Base-by-base conservation (phyloP, 92 coral and sea anemone species). In the Heliopora coerulea region DNA sequence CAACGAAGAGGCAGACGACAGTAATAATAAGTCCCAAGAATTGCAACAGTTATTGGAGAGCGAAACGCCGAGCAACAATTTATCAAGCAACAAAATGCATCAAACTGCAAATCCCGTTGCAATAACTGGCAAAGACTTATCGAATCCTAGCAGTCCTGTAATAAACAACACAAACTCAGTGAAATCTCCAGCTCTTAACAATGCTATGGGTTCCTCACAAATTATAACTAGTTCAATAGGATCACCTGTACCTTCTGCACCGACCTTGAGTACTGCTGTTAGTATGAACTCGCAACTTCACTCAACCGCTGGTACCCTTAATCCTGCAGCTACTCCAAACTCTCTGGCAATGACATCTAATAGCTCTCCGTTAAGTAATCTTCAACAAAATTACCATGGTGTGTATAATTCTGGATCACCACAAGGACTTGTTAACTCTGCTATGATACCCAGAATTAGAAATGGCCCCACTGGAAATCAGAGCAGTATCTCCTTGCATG, bases 21-120 rank as follows among this genome's bases (percentile, higher is more conserved):
- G 82, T 68, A 88, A 87, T 72, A 83, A 83, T 52, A 83, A 83
- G 72, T 69, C 87, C 79, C 74, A 88, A 72, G 87, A 88, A 86
- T 90, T 95, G 91, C 99, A 95, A 82, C 99, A 91, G 74, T 83
- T 95, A 74, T 84, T 95, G 89, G 95, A 95, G 87, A 95, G 83
- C 84, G 86, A 88, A 63, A 64, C 86, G 80, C 85, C 88, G 82
- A 70, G 63, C 58, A 70, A 49, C 58, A 70, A 54, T 70, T 96
- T 90, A 95, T 83, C 99, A 95, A 90, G 89, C 83, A 88, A 90
- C 87, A 90, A 70, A 70, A 70, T 70, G 18, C 77, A 70, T 52
- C 77, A 70, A 21, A 52, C 63, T 52, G 30, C 99, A 40, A 89
- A 84, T 79, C 84, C 88, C 79, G 79, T 83, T 79, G 85, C 86